Evolutionary conservation across 1,140 invertebrate genomes (phyloP), one percentile per base, ranked within the genome.

Genomic region (Neocloeon triangulifer): DNA sequence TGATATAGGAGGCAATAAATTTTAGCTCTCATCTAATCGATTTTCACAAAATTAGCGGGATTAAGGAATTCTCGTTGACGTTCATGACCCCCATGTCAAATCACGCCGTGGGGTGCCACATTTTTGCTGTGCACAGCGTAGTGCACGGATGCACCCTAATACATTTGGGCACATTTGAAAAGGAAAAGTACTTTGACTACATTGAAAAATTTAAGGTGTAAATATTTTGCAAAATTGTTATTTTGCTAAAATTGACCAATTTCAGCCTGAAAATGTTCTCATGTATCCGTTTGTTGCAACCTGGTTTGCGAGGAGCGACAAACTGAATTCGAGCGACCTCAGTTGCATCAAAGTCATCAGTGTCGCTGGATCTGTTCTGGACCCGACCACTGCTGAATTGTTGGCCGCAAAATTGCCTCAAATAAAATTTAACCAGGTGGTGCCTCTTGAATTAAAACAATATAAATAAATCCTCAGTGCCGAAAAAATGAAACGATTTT

Each of bases 81-180:
- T n/a, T n/a, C n/a, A n/a, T n/a, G n/a, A n/a, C n/a, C n/a, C n/a
- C n/a, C n/a, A n/a, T n/a, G n/a, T n/a, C n/a, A n/a, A n/a, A n/a
- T n/a, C n/a, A n/a, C n/a, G n/a, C n/a, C n/a, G n/a, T n/a, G n/a
- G n/a, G n/a, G n/a, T n/a, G n/a, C n/a, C n/a, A n/a, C n/a, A n/a
- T n/a, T n/a, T n/a, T n/a, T n/a, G n/a, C n/a, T n/a, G n/a, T n/a
- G n/a, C n/a, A n/a, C n/a, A n/a, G n/a, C n/a, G n/a, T n/a, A n/a
- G n/a, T n/a, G n/a, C n/a, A n/a, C n/a, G n/a, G n/a, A n/a, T n/a
- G n/a, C n/a, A n/a, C n/a, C n/a, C n/a, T n/a, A n/a, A n/a, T n/a
- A n/a, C n/a, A n/a, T n/a, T n/a, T n/a, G n/a, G n/a, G n/a, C 3
- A 29, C 10, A 29, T 29, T 29, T 29, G 27, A 29, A 29, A 29